Evolutionary conservation across 2,113 vertebrate species (phyloP).

Genomic region (Tiliqua scincoides): DNA sequence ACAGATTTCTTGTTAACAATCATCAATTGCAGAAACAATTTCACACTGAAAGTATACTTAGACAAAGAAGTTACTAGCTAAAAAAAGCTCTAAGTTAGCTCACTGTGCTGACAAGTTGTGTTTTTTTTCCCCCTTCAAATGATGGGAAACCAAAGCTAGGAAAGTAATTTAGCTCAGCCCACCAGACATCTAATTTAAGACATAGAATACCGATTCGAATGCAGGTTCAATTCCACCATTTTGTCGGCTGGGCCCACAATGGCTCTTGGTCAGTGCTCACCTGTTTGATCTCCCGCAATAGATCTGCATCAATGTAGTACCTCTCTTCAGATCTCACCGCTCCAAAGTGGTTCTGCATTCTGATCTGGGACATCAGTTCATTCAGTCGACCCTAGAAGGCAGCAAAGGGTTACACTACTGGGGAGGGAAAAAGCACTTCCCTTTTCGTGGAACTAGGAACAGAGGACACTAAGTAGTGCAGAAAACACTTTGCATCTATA

Average conservation of each 20-base stretch:
- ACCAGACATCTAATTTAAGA: background rate
- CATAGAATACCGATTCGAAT: background rate
- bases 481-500: background rate
- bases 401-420: conserved; percentile 13
- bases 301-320: conserved; percentile 91
- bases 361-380: conserved; percentile 97
- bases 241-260: background rate
- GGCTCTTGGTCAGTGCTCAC: conserved; percentile 65
- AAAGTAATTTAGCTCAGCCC: background rate
- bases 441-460: background rate
- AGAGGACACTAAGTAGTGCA: background rate
- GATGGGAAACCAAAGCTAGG: background rate
- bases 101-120: too few species aligned
- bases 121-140: too few species aligned
- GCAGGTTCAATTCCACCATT: background rate
- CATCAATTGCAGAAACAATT: background rate
- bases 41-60: too few species aligned
- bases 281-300: conserved; percentile 94
- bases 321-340: conserved; percentile 92
- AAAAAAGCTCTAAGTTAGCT: too few species aligned
- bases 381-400: conserved; percentile 91
- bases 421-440: background rate
- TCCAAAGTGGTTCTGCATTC: conserved; percentile 98
- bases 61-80: too few species aligned
- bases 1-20: background rate